A percentile compares a stretch with the other conserved stretches of the same genome.
These are phyloP conservation scores for Acronicta aceris DNA, from an alignment of 2,888 invertebrate genomes.

Conservation along the genomic window DNA sequence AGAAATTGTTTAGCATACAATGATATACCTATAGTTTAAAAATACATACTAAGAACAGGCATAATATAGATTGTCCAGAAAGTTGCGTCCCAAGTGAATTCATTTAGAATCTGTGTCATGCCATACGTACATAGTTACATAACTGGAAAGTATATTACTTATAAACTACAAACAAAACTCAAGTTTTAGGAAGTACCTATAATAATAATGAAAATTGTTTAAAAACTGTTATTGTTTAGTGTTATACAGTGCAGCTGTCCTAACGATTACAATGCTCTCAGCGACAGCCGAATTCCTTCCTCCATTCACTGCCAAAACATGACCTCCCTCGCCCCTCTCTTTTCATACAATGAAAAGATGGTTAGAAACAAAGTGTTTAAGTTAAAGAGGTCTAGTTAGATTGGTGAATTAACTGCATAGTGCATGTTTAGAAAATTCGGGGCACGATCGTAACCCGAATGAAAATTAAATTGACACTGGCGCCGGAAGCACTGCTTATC, in stretches of 20 bases:
- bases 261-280: conserved; percentile 49
- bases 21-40: no score
- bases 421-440: conserved; percentile 57
- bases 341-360: not conserved
- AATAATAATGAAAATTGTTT: conserved; percentile 40
- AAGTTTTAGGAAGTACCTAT: conserved; percentile 18
- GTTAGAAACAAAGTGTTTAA: conserved; percentile 11
- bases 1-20: no score
- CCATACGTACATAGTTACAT: no score
- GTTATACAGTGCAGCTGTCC: conserved; percentile 49
- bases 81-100: no score
- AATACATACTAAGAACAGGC: no score
- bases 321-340: conserved; percentile 25
- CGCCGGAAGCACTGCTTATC: conserved; percentile 36
- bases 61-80: no score
- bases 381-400: conserved; percentile 25
- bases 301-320: conserved; percentile 28
- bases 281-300: conserved; percentile 46
- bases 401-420: conserved; percentile 39
- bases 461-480: conserved; percentile 66
- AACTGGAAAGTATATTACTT: conserved; percentile 1
- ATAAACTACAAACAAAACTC: conserved; percentile 18
- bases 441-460: conserved; percentile 58
- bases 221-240: conserved; percentile 56
- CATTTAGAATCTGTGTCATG: no score